Percentiles rank a stretch among this genome's conserved stretches.
Conservation (phyloP, 2,888 invertebrate species). For the Philopedon plagiatum region DNA sequence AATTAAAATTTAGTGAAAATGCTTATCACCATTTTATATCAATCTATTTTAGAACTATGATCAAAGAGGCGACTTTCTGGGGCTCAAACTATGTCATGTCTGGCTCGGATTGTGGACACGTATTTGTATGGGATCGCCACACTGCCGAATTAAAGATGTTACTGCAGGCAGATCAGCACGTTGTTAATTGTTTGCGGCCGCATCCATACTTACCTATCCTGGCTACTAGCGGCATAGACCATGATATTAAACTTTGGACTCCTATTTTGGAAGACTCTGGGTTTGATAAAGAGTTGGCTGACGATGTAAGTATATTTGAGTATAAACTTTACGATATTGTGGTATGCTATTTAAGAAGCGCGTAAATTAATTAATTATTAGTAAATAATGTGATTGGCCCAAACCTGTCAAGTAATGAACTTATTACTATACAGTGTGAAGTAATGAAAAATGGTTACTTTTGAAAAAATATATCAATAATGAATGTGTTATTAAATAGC, state of each 20-base stretch:
- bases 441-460: too few relatives aligned
- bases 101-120: conserved; percentile 91
- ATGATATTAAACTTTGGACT: conserved; percentile 88
- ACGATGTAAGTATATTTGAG: conserved; percentile 72
- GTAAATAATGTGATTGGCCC: too few relatives aligned
- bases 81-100: conserved; percentile 86
- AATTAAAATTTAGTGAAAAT: too few relatives aligned
- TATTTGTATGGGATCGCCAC: conserved; percentile 85
- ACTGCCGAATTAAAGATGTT: conserved; percentile 81
- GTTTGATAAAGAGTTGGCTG: conserved; percentile 76
- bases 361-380: too few relatives aligned
- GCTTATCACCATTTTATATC: too few relatives aligned
- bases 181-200: conserved; percentile 88
- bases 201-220: conserved; percentile 83
- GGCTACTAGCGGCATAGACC: conserved; percentile 90
- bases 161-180: conserved; percentile 85
- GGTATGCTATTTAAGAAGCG: too few relatives aligned
- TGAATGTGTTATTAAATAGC: too few relatives aligned
- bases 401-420: too few relatives aligned
- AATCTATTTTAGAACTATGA: conserved; percentile 77
- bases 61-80: conserved; percentile 90
- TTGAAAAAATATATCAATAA: too few relatives aligned
- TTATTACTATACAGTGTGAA: too few relatives aligned
- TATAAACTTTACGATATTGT: too few relatives aligned
- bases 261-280: conserved; percentile 75